Evolutionary conservation across 1,140 invertebrate genomes (phyloP).

Genomic region (Reticulitermes speratus): DNA sequence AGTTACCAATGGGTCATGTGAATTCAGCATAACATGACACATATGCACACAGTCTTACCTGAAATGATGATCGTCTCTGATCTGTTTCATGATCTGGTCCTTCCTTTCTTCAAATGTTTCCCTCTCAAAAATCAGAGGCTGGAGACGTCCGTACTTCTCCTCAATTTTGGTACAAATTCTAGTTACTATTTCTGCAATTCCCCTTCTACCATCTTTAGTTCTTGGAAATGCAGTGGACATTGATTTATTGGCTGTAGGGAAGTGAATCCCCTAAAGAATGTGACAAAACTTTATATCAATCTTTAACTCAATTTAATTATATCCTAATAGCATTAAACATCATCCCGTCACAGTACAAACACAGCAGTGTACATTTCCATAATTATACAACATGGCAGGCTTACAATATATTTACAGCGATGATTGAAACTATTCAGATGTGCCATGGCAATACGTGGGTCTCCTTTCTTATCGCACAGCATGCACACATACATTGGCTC

Average conservation of each 20-base stretch:
- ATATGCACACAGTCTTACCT: slow-evolving; percentile 44
- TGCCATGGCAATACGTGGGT: slow-evolving; percentile 69
- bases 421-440: slow-evolving; percentile 74
- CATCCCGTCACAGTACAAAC: neutral
- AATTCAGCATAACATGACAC: too few relatives aligned
- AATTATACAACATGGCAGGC: slow-evolving; percentile 3
- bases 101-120: slow-evolving; percentile 56
- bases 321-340: neutral
- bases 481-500: slow-evolving; percentile 72
- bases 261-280: slow-evolving; percentile 39
- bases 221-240: slow-evolving; percentile 37
- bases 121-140: slow-evolving; percentile 55
- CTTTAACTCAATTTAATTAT: neutral
- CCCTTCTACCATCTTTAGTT: slow-evolving; percentile 31
- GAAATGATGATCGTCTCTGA: slow-evolving; percentile 56
- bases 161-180: slow-evolving; percentile 49
- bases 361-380: too few relatives aligned
- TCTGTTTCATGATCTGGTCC: slow-evolving; percentile 54
- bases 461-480: slow-evolving; percentile 72
- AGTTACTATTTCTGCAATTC: slow-evolving; percentile 14
- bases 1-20: too few relatives aligned
- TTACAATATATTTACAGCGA: slow-evolving; percentile 58
- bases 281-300: neutral
- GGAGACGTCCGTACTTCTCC: slow-evolving; percentile 58
- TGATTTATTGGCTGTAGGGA: slow-evolving; percentile 37